Evolutionary conservation across 2,113 vertebrate species (phyloP).

Genomic region (Eulacestoma nigropectus): DNA sequence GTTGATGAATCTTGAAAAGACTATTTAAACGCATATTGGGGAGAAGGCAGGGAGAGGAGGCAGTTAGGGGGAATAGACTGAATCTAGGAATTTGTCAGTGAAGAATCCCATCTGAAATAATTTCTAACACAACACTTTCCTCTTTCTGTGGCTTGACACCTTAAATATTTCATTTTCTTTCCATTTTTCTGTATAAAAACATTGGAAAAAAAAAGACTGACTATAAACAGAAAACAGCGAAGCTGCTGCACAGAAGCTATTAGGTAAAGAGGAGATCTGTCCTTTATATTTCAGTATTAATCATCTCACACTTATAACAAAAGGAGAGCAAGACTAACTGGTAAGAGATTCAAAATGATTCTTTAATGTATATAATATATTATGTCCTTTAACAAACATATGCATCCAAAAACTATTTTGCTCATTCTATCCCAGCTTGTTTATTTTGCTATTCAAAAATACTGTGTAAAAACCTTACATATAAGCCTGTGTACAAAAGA

Average conservation of each 20-base stretch:
- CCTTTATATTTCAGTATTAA: not conserved
- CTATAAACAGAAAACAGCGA: not conserved
- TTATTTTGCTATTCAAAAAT: not conserved
- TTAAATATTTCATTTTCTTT: not conserved
- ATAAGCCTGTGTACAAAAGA: not conserved
- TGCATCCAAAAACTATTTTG: not conserved
- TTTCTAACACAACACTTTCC: not conserved
- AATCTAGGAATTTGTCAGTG: not conserved
- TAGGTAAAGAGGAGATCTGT: not conserved
- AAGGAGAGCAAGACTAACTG: not conserved
- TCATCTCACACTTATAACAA: not conserved
- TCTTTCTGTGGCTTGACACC: not conserved
- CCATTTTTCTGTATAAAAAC: not conserved
- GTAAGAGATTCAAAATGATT: not conserved
- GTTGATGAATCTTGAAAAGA: not conserved
- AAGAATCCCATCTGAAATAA: not conserved
- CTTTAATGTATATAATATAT: not conserved
- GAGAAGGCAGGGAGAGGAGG: no score
- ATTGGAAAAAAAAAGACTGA: not conserved
- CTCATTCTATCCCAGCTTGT: not conserved
- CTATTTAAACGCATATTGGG: not conserved
- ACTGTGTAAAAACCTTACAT: not conserved
- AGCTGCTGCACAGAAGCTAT: not conserved
- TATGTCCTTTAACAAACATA: not conserved
- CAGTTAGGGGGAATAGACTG: not conserved